Evolutionary conservation across 2,888 invertebrate species (phyloP), one percentile per base, ranked within the genome.

Genomic region (Polymixis flavicincta): DNA sequence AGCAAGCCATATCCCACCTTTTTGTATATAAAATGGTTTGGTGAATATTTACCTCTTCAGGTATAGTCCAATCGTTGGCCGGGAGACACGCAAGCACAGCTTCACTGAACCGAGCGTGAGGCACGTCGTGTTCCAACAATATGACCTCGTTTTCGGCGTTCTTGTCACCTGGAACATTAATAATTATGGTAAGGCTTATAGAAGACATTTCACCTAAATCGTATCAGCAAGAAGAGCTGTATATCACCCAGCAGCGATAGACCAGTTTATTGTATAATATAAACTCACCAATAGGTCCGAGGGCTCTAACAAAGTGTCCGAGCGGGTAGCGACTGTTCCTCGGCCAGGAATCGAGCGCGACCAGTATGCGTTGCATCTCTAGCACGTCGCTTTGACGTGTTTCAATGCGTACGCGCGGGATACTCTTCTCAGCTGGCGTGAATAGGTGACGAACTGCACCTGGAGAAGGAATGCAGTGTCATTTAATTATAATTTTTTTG

Each of bases 261-360:
- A 22, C 19, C 9, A 52, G 52, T 52, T 52, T 52, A 9, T 52
- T 52, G 9, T 52, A 22, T 22, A 52, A 22, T 57, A 13, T 5
- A 25, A 25, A 85, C 90, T 85, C 84, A 96, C 96, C 96, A 78
- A 99, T 98, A 68, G 97, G 97, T 25, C 99, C 99, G 13, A 99
- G 96, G 0, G 98, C 98, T 83, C 99, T 97, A 0, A 99, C 99
- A 95, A 99, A 99, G 95, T 99, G 99, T 5, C 99, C 99, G 93
- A 98, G 97, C 1, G 99, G 99, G 94, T 99, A 99, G 71, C 99
- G 97, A 4, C 99, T 99, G 92, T 98, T 98, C 70, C 98, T 96
- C 0, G 99, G 99, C 99, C 99, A 99, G 6, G 98, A 98, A 96
- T 99, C 99, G 59, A 99, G 98, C 1, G 99, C 98, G 0, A 99